Evolutionary conservation across 1,140 invertebrate genomes (phyloP).

Genomic region (Pentalonia nigronervosa): DNA sequence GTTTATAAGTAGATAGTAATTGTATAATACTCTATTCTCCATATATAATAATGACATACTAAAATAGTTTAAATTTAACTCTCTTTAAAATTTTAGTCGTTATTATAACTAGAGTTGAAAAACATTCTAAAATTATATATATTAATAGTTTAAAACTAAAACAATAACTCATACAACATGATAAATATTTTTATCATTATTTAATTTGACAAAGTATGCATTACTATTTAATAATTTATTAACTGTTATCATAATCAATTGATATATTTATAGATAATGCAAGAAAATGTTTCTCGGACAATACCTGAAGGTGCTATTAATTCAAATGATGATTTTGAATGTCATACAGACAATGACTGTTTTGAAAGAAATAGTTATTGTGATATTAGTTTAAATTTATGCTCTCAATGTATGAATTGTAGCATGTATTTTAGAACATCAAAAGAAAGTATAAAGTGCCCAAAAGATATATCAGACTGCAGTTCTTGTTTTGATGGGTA

Average conservation of each 20-base stretch:
- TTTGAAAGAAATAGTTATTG: slow-evolving; percentile 12
- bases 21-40: too few species aligned
- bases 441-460: background rate
- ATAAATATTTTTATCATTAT: too few species aligned
- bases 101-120: too few species aligned
- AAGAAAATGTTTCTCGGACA: slow-evolving; percentile 36
- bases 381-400: slow-evolving; percentile 41
- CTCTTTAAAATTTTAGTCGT: too few species aligned
- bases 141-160: too few species aligned
- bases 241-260: background rate
- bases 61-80: too few species aligned
- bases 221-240: too few species aligned
- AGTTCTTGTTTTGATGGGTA: slow-evolving; percentile 33
- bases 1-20: too few species aligned
- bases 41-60: too few species aligned
- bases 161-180: too few species aligned
- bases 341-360: slow-evolving; percentile 28
- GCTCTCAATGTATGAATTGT: slow-evolving; percentile 51
- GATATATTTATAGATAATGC: slow-evolving; percentile 29
- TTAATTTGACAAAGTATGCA: too few species aligned
- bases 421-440: slow-evolving; percentile 35
- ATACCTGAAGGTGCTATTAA: background rate
- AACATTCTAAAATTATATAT: too few species aligned
- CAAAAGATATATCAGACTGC: slow-evolving; percentile 41
- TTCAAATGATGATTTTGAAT: background rate